Evolutionary conservation across 2,113 vertebrate species (phyloP).

Genomic region (Oplegnathus fasciatus): DNA sequence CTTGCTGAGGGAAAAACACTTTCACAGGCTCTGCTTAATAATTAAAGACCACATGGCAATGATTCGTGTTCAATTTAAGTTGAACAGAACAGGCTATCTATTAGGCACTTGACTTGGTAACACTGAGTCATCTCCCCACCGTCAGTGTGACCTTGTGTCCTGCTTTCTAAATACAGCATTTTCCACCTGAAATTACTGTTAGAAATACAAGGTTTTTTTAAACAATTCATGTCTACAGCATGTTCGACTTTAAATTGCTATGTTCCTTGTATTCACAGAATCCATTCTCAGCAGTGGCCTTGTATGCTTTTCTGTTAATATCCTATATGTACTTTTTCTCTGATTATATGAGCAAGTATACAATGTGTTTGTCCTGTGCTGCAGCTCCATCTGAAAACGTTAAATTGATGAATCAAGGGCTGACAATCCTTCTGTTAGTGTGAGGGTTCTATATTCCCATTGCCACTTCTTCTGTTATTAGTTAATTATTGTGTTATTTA

Average conservation of each 20-base stretch:
- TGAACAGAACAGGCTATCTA: constrained; percentile 8
- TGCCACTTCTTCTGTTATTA: constrained; percentile 62
- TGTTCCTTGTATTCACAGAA: not conserved
- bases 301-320: not conserved
- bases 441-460: constrained; percentile 63
- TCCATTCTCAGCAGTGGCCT: not conserved
- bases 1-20: constrained; percentile 13
- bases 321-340: not conserved
- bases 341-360: not conserved
- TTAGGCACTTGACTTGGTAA: constrained; percentile 23
- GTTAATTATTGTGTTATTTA: constrained; percentile 68
- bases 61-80: constrained; percentile 45
- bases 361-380: constrained; percentile 31
- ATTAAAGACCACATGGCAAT: constrained; percentile 36
- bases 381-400: constrained; percentile 50
- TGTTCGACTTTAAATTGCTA: not conserved
- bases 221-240: not conserved
- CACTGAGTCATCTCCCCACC: not conserved
- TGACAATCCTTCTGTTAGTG: constrained; percentile 68
- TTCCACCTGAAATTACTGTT: constrained; percentile 1
- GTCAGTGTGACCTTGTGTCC: constrained; percentile 20
- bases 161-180: constrained; percentile 9
- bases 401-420: constrained; percentile 74
- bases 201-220: not conserved
- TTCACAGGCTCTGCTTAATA: constrained; percentile 28